phyloP scores from a whole-genome alignment of 2,113 vertebrate genomes.

The Gymnogyps californianus region DNA sequence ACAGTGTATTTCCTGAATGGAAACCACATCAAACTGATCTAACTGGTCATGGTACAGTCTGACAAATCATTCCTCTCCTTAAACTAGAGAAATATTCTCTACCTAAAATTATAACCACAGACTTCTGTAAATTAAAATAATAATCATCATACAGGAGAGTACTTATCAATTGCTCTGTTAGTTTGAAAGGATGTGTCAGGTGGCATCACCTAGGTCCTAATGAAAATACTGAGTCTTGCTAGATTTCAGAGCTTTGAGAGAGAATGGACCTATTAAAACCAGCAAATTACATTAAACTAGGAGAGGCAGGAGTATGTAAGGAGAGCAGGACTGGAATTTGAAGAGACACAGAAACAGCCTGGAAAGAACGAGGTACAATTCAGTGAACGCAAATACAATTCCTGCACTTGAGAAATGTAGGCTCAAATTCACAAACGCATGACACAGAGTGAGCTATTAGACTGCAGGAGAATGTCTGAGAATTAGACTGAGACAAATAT shows the following conservation, averaged over 20 bases:
- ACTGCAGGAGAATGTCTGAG: not conserved
- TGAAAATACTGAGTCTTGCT: not conserved
- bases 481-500: not conserved
- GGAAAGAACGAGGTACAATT: not conserved
- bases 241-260: not conserved
- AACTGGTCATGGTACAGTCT: not conserved
- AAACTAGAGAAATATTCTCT: not conserved
- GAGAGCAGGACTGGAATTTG: not conserved
- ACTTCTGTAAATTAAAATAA: not conserved
- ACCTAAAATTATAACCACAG: not conserved
- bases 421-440: not conserved
- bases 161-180: not conserved
- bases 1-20: not conserved
- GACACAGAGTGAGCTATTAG: not conserved
- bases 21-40: not conserved
- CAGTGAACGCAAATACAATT: not conserved
- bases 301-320: not conserved
- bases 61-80: not conserved
- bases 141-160: not conserved
- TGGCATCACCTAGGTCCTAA: not conserved
- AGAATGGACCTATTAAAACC: not conserved
- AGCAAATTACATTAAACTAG: not conserved
- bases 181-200: not conserved
- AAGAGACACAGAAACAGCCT: not conserved
- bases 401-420: not conserved